Evolutionary conservation across 2,888 invertebrate species (phyloP).

Genomic region (Caenorhabditis macrosperma): DNA sequence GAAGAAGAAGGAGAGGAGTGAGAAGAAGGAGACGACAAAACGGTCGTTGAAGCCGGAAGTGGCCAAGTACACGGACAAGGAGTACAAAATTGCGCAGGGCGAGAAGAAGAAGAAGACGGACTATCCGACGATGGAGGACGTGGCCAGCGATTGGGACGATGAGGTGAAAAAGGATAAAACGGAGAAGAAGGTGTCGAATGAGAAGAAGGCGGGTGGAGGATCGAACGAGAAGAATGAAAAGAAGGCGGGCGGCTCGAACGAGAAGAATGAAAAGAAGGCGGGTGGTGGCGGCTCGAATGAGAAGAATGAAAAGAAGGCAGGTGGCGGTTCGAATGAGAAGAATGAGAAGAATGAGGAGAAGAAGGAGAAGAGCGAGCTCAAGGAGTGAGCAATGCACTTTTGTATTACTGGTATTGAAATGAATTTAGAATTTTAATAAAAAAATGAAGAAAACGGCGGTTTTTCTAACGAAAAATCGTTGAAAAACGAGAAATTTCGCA

Average conservation of each 20-base stretch:
- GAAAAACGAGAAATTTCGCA: too few species aligned
- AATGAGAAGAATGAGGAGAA: too few species aligned
- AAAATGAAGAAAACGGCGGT: too few species aligned
- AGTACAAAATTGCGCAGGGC: constrained; percentile 10
- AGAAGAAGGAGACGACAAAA: constrained; percentile 5
- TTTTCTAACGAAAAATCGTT: too few species aligned
- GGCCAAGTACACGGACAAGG: constrained; percentile 9
- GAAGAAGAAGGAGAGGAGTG: constrained; percentile 3
- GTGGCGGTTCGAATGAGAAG: too few species aligned
- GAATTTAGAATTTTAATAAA: too few species aligned
- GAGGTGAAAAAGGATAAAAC: constrained; percentile 11
- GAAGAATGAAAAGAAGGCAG: too few species aligned
- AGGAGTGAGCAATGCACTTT: too few species aligned
- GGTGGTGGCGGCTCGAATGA: neutral
- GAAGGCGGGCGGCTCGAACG: neutral
- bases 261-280: neutral
- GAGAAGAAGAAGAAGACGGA: constrained; percentile 22
- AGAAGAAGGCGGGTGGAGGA: neutral
- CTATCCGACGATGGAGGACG: constrained; percentile 36
- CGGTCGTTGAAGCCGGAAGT: constrained; percentile 8
- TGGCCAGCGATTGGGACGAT: constrained; percentile 30
- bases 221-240: constrained; percentile 5
- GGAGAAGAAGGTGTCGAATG: too few species aligned
- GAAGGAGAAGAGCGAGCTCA: too few species aligned
- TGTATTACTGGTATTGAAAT: too few species aligned